Percentiles rank a stretch among this genome's conserved stretches.
These are phyloP conservation scores for Tautogolabrus adspersus DNA, from an alignment of 2,113 vertebrate genomes.

Conservation along the genomic window DNA sequence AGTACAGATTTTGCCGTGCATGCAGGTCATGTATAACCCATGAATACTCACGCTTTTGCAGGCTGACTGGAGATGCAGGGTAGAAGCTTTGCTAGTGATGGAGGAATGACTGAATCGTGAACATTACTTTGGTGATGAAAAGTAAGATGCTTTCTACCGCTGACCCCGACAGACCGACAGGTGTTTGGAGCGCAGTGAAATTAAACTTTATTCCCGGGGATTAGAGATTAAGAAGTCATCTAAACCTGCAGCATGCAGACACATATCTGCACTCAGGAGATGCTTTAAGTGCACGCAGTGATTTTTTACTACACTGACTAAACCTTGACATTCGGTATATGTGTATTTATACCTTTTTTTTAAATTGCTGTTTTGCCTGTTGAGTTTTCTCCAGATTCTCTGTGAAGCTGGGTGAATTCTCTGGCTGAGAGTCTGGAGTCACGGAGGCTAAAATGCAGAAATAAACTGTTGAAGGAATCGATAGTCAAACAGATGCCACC, in stretches of 20 bases:
- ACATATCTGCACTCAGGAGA: conserved; percentile 2
- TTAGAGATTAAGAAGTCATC: conserved; percentile 51
- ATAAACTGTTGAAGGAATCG: conserved; percentile 52
- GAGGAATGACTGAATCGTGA: not conserved
- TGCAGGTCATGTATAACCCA: too few relatives aligned
- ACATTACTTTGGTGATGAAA: not conserved
- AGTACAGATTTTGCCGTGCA: too few relatives aligned
- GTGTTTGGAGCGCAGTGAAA: conserved; percentile 26
- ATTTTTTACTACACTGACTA: not conserved
- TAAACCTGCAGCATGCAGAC: conserved; percentile 29
- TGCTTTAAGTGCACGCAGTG: not conserved
- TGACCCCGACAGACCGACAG: not conserved
- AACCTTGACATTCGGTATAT: not conserved
- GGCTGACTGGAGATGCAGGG: too few relatives aligned
- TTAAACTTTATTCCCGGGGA: conserved; percentile 47
- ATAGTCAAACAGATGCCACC: conserved; percentile 60
- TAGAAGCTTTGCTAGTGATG: too few relatives aligned
- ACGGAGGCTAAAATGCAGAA: conserved; percentile 44
- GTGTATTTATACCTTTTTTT: not conserved
- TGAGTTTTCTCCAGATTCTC: conserved; percentile 17
- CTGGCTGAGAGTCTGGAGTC: conserved; percentile 18
- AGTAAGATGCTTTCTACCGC: not conserved
- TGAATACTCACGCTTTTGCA: too few relatives aligned
- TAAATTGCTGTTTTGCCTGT: not conserved
- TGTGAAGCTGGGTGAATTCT: conserved; percentile 35